Conservation (phyloP, 2,113 vertebrate genomes). For the Halichoerus grypus region DNA sequence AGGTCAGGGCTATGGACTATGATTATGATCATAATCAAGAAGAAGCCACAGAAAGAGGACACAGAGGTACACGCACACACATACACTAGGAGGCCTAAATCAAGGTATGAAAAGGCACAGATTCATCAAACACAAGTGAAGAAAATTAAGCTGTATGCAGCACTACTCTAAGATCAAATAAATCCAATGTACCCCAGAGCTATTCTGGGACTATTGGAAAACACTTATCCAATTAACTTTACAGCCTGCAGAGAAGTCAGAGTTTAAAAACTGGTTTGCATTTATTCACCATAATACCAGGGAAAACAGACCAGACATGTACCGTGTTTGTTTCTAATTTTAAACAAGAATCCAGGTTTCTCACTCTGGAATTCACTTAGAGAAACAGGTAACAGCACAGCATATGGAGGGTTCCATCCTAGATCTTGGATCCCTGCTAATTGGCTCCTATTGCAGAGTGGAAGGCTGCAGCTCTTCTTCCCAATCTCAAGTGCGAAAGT, state of each 20-base stretch:
- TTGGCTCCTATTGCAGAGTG: background rate
- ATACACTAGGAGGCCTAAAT: background rate
- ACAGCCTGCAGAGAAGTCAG: constrained; percentile 51
- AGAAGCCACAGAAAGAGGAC: background rate
- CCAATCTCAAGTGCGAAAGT: background rate
- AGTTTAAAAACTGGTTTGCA: constrained; percentile 59
- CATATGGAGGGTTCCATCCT: background rate
- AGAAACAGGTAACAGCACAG: background rate
- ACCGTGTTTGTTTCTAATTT: constrained; percentile 59
- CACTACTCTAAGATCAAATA: background rate
- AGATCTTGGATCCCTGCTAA: background rate
- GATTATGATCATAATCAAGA: background rate
- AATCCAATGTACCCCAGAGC: background rate
- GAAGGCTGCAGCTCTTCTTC: background rate
- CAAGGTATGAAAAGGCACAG: background rate
- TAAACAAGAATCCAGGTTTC: constrained; percentile 58
- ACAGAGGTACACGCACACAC: fast-evolving
- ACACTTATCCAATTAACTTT: constrained; percentile 63
- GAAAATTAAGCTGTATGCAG: background rate
- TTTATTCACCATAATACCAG: constrained; percentile 55
- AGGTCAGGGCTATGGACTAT: background rate
- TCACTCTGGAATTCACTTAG: constrained; percentile 27
- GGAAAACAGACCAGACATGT: background rate
- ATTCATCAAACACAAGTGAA: background rate
- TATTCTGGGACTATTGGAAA: constrained; percentile 65